A percentile compares a stretch with the other conserved stretches of the same genome.
Evolutionary conservation across 1,140 invertebrate species (phyloP).

Genomic region (Drosophila mojavensis): DNA sequence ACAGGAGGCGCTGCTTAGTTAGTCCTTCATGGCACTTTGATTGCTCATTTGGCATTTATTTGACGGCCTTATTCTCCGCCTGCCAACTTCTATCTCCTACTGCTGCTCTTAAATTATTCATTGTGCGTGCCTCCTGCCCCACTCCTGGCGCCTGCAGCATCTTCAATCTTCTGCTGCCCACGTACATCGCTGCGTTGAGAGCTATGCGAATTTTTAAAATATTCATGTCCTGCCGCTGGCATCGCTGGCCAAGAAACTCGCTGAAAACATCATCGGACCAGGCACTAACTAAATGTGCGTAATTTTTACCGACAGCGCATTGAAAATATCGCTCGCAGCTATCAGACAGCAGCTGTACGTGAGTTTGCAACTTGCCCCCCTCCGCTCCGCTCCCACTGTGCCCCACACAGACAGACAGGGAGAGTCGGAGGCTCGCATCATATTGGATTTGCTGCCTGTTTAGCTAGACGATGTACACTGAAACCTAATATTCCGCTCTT

Average conservation of each 20-base stretch:
- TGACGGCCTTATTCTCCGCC: conserved; percentile 53
- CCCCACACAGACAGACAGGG: background rate
- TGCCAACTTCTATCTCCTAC: conserved; percentile 9
- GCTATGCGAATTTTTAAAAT: conserved; percentile 71
- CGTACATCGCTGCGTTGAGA: conserved; percentile 50
- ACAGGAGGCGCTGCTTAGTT: conserved; percentile 58
- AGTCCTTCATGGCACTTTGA: conserved; percentile 77
- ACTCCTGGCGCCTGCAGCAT: conserved; percentile 10
- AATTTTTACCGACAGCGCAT: conserved; percentile 78
- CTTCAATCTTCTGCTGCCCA: conserved; percentile 33
- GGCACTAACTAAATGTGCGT: conserved; percentile 75
- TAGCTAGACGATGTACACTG: conserved; percentile 25
- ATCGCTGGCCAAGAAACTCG: conserved; percentile 57
- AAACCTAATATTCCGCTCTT: conserved; percentile 2
- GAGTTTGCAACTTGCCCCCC: conserved; percentile 64
- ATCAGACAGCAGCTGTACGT: conserved; percentile 55
- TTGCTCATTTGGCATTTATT: conserved; percentile 82
- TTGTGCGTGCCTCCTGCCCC: conserved; percentile 44
- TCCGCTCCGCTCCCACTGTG: background rate
- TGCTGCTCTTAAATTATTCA: conserved; percentile 68
- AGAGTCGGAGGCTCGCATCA: conserved; percentile 14
- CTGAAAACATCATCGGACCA: conserved; percentile 57
- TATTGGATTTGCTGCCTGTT: conserved; percentile 49
- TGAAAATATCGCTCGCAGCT: conserved; percentile 66
- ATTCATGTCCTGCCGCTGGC: conserved; percentile 76